phyloP scores from a whole-genome alignment of 1,140 invertebrate species.

The Temnothorax nylanderi region DNA sequence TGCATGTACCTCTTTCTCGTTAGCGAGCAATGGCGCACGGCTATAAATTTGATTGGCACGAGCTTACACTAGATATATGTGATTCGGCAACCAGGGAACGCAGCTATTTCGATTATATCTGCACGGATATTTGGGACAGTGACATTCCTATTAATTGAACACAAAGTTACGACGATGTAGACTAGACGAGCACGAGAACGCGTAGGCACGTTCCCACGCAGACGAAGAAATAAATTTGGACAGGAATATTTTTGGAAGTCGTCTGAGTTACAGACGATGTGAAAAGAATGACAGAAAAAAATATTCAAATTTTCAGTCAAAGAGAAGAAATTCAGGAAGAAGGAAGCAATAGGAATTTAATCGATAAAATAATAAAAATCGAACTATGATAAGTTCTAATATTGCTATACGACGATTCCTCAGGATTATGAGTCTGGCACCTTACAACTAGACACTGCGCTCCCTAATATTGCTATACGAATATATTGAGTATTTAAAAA shows the following conservation, averaged over 20 bases:
- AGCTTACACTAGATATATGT: neutral
- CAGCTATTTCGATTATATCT: slow-evolving; percentile 34
- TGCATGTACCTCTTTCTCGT: slow-evolving; percentile 63
- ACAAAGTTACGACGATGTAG: neutral
- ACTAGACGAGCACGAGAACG: neutral
- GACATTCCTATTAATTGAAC: slow-evolving; percentile 71
- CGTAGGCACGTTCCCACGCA: slow-evolving; percentile 19
- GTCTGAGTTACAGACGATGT: neutral
- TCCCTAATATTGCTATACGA: no score
- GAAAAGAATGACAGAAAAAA: neutral
- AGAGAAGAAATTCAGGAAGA: neutral
- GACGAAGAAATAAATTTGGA: neutral
- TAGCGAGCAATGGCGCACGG: slow-evolving; percentile 59
- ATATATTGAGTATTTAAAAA: neutral
- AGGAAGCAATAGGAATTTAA: neutral
- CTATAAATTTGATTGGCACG: slow-evolving; percentile 73
- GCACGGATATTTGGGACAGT: slow-evolving; percentile 57
- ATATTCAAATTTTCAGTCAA: neutral
- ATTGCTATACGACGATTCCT: neutral
- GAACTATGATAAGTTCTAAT: neutral
- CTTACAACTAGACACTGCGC: no score
- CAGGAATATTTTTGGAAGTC: neutral
- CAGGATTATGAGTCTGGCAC: no score
- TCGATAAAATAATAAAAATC: neutral
- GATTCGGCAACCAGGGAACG: no score